Base-by-base conservation (phyloP, 2,797 vertebrate genomes). In the Rhinoraja longicauda region DNA sequence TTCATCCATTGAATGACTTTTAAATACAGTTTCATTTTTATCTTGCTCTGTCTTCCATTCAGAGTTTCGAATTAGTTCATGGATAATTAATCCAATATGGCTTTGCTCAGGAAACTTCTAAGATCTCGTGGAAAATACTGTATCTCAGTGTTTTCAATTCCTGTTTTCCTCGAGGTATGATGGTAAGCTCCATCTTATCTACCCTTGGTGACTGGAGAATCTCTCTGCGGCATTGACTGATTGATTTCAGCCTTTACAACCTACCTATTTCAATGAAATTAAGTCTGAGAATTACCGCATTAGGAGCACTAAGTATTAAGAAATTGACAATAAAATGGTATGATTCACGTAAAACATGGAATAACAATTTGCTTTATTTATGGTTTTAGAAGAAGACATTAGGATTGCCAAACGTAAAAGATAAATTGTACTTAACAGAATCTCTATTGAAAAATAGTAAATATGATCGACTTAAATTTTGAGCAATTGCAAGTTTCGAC, bases 1-100 rank as follows among this genome's bases (percentile, higher is more conserved):
- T 45, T 92, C 21, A 73, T 90, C 59, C 62, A 62, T 32, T 45
- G 90, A 92, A 39, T 75, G 26, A 57, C 8, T 53, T 92, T 92
- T 45, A 92, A 72, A 1, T 57, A 15, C 62, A 75, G 24, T 26
- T 73, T 53, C 13, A 62, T 53, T 72, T 21, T 39, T 53, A 73
- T 21, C 86, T 91, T 45, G 70, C 39, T 92, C 12, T 57, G 4
- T 29, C 24, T 73, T 75, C 90, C 70, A 57, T 1, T 70, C 21
- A 92, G 21, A 73, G 90, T 73, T 75, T 75, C 24, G n/a, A 57
- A 75, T 67, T 88, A 88, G 75, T 92, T 92, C 90, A 53, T n/a
- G 26, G 39, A 24, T 57, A 75, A 92, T 92, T 92, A 53, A 75
- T 39, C 59, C 36, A 6, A 5, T 88, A 53, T 57, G 12, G 1